Evolutionary conservation across 92 coral and sea anemone genomes (phyloP).

Genomic region (Siderastrea radians): DNA sequence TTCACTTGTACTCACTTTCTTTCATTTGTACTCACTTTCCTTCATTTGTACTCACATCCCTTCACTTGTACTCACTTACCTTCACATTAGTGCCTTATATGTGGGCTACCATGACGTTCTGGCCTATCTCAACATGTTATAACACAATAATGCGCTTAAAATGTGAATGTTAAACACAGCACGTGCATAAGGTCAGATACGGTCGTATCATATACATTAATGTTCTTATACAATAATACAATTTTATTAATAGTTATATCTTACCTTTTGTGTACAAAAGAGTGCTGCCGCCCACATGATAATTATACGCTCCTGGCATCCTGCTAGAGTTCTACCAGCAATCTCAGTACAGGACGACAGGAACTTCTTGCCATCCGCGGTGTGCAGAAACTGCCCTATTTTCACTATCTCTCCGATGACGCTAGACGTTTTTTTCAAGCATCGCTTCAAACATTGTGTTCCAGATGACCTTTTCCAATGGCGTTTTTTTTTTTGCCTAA

Average conservation of each 20-base stretch:
- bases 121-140: neutral
- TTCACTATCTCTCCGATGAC: slow-evolving; percentile 37
- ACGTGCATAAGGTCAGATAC: neutral
- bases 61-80: too few species aligned
- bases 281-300: slow-evolving; percentile 10
- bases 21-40: too few species aligned
- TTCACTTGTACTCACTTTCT: too few species aligned
- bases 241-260: slow-evolving; percentile 6
- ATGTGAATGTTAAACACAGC: neutral
- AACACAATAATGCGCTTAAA: neutral
- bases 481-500: slow-evolving; percentile 12
- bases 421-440: slow-evolving; percentile 27
- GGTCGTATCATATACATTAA: slow-evolving; percentile 1
- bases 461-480: slow-evolving; percentile 19
- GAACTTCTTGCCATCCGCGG: slow-evolving; percentile 27
- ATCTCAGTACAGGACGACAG: slow-evolving; percentile 25
- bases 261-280: slow-evolving; percentile 20
- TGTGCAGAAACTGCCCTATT: slow-evolving; percentile 41
- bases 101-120: too few species aligned
- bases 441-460: slow-evolving; percentile 8
- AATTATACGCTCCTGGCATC: slow-evolving; percentile 1
- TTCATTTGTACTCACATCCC: too few species aligned
- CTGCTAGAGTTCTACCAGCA: slow-evolving; percentile 2
- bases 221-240: slow-evolving; percentile 4
- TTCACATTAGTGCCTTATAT: too few species aligned